Evolutionary conservation across 1,140 invertebrate species (phyloP).

Genomic region (Hyles euphorbiae): DNA sequence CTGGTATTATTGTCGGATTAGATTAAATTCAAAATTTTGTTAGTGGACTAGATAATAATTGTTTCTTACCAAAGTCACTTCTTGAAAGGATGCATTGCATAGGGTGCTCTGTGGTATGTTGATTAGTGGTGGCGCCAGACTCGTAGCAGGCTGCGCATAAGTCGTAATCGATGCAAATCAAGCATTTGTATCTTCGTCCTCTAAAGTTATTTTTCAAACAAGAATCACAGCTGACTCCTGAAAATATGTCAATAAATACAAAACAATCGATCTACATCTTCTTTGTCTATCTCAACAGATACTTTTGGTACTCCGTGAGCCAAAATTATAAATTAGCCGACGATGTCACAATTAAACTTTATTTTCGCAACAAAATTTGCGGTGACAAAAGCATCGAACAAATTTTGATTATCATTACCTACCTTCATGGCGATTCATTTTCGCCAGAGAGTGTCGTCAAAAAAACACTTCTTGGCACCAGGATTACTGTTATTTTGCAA

Average conservation of each 20-base stretch:
- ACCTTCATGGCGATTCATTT: conserved; percentile 91
- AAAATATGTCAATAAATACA: conserved; percentile 62
- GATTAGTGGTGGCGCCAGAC: conserved; percentile 92
- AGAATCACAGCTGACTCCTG: conserved; percentile 98
- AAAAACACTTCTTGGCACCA: conserved; percentile 66
- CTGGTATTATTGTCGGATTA: too few species aligned
- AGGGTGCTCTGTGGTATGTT: conserved; percentile 96
- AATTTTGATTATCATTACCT: conserved; percentile 77
- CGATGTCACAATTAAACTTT: conserved; percentile 14
- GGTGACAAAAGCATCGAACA: conserved; percentile 71
- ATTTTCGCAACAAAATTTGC: conserved; percentile 48
- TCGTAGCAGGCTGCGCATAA: conserved; percentile 98
- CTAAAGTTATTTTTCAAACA: conserved; percentile 99
- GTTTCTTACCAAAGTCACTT: conserved; percentile 91
- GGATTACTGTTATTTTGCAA: conserved; percentile 62
- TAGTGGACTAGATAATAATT: neutral
- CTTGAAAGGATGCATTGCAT: conserved; percentile 99
- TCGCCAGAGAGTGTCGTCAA: conserved; percentile 76
- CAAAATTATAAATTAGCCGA: conserved; percentile 4
- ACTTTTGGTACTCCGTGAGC: conserved; percentile 13
- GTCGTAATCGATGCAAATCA: conserved; percentile 99
- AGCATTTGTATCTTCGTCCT: conserved; percentile 97
- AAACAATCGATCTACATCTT: conserved; percentile 21
- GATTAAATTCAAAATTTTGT: too few species aligned
- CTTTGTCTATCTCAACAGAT: conserved; percentile 10